phyloP scores from a whole-genome alignment of 1,140 invertebrate genomes.

The Bradynema listronoti region DNA sequence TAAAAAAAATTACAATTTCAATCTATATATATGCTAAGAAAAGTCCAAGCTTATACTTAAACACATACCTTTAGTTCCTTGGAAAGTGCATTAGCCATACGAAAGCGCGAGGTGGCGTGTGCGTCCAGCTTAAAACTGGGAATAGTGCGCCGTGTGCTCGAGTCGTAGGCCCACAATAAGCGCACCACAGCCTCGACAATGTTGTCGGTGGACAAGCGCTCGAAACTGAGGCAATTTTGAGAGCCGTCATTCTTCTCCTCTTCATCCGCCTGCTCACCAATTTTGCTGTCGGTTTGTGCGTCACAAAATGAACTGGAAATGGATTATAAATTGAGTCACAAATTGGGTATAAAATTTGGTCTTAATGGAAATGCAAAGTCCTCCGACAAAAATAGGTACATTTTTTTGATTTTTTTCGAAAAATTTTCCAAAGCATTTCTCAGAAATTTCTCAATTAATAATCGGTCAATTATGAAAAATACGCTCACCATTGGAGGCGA shows the following conservation, averaged over 20 bases:
- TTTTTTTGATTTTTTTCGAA: not conserved
- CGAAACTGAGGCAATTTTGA: too few relatives aligned
- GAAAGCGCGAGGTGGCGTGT: constrained; percentile 18
- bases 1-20: constrained; percentile 8
- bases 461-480: constrained; percentile 1
- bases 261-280: too few relatives aligned
- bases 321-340: not conserved
- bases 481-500: constrained; percentile 22
- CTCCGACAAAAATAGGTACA: not conserved
- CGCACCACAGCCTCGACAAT: constrained; percentile 27
- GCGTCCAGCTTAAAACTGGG: constrained; percentile 19
- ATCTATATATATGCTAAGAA: constrained; percentile 11
- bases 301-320: constrained; percentile 26
- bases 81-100: constrained; percentile 22
- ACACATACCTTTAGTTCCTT: constrained; percentile 17
- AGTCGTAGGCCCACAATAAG: constrained; percentile 22
- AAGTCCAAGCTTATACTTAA: not conserved
- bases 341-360: not conserved
- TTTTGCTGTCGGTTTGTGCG: not conserved
- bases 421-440: not conserved
- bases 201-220: constrained; percentile 5
- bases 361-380: not conserved
- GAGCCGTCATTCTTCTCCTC: too few relatives aligned
- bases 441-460: not conserved
- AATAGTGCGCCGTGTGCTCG: constrained; percentile 15